These are phyloP conservation scores for Eira barbara DNA, from an alignment of 2,113 vertebrate species.

Conservation along the genomic window DNA sequence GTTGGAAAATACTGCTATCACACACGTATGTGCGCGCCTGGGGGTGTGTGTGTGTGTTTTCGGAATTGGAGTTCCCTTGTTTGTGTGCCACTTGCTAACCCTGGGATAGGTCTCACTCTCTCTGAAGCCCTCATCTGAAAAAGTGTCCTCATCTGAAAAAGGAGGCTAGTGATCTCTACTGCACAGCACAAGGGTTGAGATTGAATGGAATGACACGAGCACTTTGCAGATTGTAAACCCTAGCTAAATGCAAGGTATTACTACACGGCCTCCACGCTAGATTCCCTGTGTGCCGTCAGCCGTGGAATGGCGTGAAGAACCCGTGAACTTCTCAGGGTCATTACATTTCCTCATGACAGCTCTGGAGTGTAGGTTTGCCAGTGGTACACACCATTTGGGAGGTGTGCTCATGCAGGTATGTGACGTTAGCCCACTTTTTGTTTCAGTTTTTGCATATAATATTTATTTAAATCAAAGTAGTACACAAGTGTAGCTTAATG, in stretches of 20 bases:
- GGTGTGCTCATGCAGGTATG: not conserved
- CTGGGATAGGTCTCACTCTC: not conserved
- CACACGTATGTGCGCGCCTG: fast-evolving
- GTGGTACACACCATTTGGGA: not conserved
- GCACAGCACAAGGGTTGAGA: too few relatives aligned
- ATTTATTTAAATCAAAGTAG: not conserved
- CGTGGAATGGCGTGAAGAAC: not conserved
- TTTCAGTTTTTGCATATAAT: not conserved
- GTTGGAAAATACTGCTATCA: not conserved
- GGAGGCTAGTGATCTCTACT: not conserved
- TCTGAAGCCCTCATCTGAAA: not conserved
- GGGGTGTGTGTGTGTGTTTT: not conserved
- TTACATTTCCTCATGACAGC: not conserved
- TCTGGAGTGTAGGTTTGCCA: not conserved
- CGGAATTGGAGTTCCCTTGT: not conserved
- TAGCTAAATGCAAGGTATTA: fast-evolving
- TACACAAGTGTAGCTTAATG: not conserved
- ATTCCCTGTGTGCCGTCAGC: fast-evolving
- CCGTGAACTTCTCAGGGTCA: not conserved
- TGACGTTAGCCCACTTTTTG: not conserved
- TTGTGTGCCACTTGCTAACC: not conserved
- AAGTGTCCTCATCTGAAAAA: not conserved
- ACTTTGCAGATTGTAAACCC: too few relatives aligned
- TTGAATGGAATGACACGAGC: not conserved
- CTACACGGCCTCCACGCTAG: fast-evolving